Percentiles rank a stretch among this genome's conserved stretches.
Evolutionary conservation across 1,140 invertebrate genomes (phyloP).

Genomic region (Monochamus saltuarius): DNA sequence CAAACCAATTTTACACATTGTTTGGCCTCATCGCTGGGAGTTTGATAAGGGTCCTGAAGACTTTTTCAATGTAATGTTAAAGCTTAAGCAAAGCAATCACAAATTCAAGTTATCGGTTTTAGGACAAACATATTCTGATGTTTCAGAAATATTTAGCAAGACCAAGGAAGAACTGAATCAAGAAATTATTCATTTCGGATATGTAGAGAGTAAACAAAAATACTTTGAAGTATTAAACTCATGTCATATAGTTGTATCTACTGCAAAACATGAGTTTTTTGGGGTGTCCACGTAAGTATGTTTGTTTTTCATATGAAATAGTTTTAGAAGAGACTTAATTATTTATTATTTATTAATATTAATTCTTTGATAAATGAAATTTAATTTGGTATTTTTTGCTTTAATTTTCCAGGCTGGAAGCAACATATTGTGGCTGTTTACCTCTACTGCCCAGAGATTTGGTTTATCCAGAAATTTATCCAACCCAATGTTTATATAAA

Average conservation of each 20-base stretch:
- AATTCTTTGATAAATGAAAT: no score
- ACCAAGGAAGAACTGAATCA: constrained; percentile 55
- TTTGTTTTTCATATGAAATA: no score
- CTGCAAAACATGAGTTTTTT: constrained; percentile 76
- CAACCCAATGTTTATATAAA: constrained; percentile 62
- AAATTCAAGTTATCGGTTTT: constrained; percentile 66
- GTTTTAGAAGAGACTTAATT: no score
- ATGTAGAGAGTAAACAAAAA: constrained; percentile 56
- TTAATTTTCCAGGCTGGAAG: constrained; percentile 62
- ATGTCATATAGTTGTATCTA: constrained; percentile 69
- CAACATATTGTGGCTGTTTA: constrained; percentile 66
- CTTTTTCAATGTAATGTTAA: constrained; percentile 62
- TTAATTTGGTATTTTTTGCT: not conserved
- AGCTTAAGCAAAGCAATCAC: constrained; percentile 57
- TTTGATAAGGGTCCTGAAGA: constrained; percentile 74
- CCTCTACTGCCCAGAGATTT: constrained; percentile 69
- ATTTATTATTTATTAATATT: no score
- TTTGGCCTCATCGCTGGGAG: constrained; percentile 82
- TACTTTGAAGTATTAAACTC: constrained; percentile 60
- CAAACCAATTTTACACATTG: constrained; percentile 58
- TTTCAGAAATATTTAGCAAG: constrained; percentile 59
- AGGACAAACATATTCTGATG: constrained; percentile 61
- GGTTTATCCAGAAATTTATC: constrained; percentile 76
- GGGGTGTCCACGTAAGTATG: constrained; percentile 67
- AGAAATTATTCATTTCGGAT: constrained; percentile 66